Base-by-base conservation (phyloP, 2,797 vertebrate genomes). In the Neosilurus mollespiculum region DNA sequence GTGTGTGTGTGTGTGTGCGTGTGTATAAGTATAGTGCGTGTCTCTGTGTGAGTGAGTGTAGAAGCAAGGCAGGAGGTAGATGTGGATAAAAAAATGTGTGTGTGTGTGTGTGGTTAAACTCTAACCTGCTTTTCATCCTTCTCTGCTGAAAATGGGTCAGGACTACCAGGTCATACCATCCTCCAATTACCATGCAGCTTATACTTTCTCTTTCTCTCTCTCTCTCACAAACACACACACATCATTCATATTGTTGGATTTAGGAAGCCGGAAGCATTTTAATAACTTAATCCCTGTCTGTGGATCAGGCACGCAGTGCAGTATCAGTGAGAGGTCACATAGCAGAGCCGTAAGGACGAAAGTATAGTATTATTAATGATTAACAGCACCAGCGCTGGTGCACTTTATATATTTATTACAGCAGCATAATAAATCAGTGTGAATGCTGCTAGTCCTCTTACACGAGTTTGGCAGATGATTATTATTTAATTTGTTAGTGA, bases 211-310 rank as follows among this genome's bases (percentile, higher is more conserved):
- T 81, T 76, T 59, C 80, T 69, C 83, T 69, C 89, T 91, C 81
- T 81, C 81, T 59, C 80, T 69, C 67, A 65, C 64, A 49, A n/a
- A 69, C 59, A 65, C 59, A 56, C 43, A 54, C 15, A 82, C 15
- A 92, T 92, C 89, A 93, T 92, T 91, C 90, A 92, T 92, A 90
- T 91, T 88, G 81, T 80, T 4, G 89, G 92, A 92, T 94, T 94
- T 92, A 84, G 87, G 84, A 91, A 87, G 88, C 65, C 67, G 88
- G 88, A 93, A 88, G 84, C 86, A 43, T 90, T 92, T 91, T 91
- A 93, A 92, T 91, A 78, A 87, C 66, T 82, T 94, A 94, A 94
- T 94, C 93, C 92, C 87, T 4, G 12, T 91, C 86, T 62, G 64
- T 81, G 62, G 67, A 66, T 77, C 59, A 72, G 59, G 56, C 58